Conservation (phyloP, 2,888 invertebrate species). For the Pandemis corylana region DNA sequence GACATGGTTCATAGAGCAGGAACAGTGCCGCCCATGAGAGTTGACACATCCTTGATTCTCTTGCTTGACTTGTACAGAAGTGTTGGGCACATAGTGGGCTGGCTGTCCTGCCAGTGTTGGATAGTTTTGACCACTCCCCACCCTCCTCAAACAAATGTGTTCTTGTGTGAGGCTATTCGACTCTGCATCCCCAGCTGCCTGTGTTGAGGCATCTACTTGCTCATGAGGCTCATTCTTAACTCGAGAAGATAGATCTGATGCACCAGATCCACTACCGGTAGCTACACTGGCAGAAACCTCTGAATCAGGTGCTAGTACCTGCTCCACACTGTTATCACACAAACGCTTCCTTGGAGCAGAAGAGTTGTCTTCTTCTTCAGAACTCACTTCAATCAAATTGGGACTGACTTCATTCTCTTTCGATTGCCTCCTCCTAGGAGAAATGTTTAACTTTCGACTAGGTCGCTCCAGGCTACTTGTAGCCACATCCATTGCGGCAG, state of each 20-base stretch:
- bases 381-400: conserved; percentile 78
- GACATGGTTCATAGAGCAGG: conserved; percentile 47
- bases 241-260: conserved; percentile 48
- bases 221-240: conserved; percentile 68
- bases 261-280: conserved; percentile 45
- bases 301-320: conserved; percentile 38
- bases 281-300: conserved; percentile 44
- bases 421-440: conserved; percentile 73
- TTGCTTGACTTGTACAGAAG: conserved; percentile 54
- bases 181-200: conserved; percentile 48
- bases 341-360: conserved; percentile 64
- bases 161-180: conserved; percentile 45
- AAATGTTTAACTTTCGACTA: conserved; percentile 76
- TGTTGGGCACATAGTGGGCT: conserved; percentile 39
- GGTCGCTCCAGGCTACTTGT: conserved; percentile 69
- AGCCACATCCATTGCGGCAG: conserved; percentile 44
- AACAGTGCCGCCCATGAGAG: conserved; percentile 46
- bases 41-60: conserved; percentile 52
- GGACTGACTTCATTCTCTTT: conserved; percentile 67
- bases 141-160: conserved; percentile 44
- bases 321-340: conserved; percentile 57
- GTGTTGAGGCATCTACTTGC: conserved; percentile 52
- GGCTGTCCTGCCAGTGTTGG: conserved; percentile 44
- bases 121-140: conserved; percentile 45
- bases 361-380: conserved; percentile 78